phyloP scores from a whole-genome alignment of 2,888 invertebrate genomes.

The Agriopis leucophaearia region DNA sequence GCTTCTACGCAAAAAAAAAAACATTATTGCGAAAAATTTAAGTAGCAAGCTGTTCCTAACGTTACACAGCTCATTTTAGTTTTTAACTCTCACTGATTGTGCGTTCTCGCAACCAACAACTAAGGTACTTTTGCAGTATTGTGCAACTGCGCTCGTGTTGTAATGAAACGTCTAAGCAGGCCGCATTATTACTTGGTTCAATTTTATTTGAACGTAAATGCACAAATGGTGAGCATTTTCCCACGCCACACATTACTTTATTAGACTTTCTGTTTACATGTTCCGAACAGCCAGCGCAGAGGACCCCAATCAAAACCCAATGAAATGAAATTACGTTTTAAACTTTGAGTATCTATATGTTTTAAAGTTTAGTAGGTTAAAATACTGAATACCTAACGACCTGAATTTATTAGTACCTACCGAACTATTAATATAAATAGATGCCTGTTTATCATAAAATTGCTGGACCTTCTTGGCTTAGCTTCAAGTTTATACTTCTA shows the following conservation, averaged over 20 bases:
- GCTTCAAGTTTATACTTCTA: too few species aligned
- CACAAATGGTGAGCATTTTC: slow-evolving; percentile 15
- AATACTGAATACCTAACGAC: too few species aligned
- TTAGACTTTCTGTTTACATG: slow-evolving; percentile 13
- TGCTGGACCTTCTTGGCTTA: too few species aligned
- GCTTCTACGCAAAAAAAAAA: not conserved
- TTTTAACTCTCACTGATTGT: slow-evolving; percentile 25
- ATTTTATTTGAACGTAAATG: slow-evolving; percentile 22
- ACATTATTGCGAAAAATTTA: not conserved
- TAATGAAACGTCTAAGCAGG: slow-evolving; percentile 32
- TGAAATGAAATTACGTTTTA: not conserved
- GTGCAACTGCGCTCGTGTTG: slow-evolving; percentile 30
- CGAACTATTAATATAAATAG: too few species aligned
- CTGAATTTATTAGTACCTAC: too few species aligned
- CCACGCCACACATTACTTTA: slow-evolving; percentile 26
- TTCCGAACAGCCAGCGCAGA: not conserved
- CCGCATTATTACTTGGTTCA: slow-evolving; percentile 16
- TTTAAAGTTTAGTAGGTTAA: too few species aligned
- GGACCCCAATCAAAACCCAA: not conserved
- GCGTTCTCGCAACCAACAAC: slow-evolving; percentile 28
- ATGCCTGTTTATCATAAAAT: too few species aligned
- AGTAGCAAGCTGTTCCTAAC: not conserved
- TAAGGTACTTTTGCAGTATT: slow-evolving; percentile 29
- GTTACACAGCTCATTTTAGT: slow-evolving; percentile 16
- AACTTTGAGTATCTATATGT: not conserved